Base-by-base conservation (phyloP, 2,113 vertebrate genomes). In the Dicrurus megarhynchus region DNA sequence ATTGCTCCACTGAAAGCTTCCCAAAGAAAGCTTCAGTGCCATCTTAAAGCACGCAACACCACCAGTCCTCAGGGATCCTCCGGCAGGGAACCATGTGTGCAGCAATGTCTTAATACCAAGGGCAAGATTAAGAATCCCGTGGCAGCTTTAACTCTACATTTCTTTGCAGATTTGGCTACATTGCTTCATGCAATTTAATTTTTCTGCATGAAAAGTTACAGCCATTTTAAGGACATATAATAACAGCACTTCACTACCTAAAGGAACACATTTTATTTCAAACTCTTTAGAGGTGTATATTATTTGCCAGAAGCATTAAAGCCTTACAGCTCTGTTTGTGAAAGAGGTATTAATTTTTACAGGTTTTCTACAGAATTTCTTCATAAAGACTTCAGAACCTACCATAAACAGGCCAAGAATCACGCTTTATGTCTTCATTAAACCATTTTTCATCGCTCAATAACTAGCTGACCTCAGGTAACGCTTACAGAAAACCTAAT, bases 301-400 rank as follows among this genome's bases (percentile, higher is more conserved):
- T 94, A 85, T 77, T 91, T 95, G 89, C 70, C 89, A 94, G 74
- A 71, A 70, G 55, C 27, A 87, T 63, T 92, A 94, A 95, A 91
- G 73, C 63, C 78, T 89, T 52, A 81, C 76, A 92, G 71, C 64
- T 93, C 93, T 90, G 63, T 89, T 92, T 92, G 60, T 90, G 82
- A 80, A 80, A 96, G 50, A 88, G 35, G 56, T 84, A 94, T 92
- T 96, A 90, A 95, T 96, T 96, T 96, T 96, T 88, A 93, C 85
- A 84, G 63, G 82, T 94, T 94, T 95, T 65, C 93, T 83, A 67
- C 30, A 77, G 82, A 70, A 91, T 84, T 77, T 91, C 35, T 91
- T 80, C 85, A 91, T 93, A 83, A 96, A 96, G 75, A 52, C 75
- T 86, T 52, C 57, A 84, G 79, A 88, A 83, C 9, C 75, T 80